Evolutionary conservation across 2,888 invertebrate species (phyloP).

Genomic region (Melitaea athalia): DNA sequence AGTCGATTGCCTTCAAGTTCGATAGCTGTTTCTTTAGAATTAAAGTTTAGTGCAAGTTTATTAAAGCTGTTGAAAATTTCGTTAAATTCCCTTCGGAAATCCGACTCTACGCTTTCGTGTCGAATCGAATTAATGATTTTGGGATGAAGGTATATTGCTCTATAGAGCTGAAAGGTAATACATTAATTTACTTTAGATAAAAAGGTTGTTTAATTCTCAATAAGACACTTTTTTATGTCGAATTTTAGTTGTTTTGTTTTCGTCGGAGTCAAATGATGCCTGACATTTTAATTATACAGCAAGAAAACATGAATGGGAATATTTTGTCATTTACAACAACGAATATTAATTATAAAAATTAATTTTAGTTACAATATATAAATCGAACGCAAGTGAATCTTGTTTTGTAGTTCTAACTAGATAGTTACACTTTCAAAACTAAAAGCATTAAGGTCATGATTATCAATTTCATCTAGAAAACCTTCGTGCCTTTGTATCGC

Average conservation of each 20-base stretch:
- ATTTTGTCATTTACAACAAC: too few species aligned
- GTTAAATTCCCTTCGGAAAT: slow-evolving; percentile 5
- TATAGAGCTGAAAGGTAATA: slow-evolving; percentile 1
- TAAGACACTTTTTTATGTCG: neutral
- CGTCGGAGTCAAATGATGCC: too few species aligned
- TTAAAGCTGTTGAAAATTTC: neutral
- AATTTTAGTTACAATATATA: too few species aligned
- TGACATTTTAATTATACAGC: too few species aligned
- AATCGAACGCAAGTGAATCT: too few species aligned
- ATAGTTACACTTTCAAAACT: slow-evolving; percentile 8
- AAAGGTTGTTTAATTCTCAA: slow-evolving; percentile 2
- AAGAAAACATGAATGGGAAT: too few species aligned
- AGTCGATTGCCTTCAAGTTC: too few species aligned
- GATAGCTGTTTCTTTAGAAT: slow-evolving; percentile 8
- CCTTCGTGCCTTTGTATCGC: slow-evolving; percentile 10
- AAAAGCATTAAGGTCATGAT: slow-evolving; percentile 16
- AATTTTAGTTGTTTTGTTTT: neutral
- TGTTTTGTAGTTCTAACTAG: neutral
- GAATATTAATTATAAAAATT: too few species aligned
- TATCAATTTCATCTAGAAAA: too few species aligned
- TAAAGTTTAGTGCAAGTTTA: neutral
- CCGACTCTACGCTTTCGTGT: neutral
- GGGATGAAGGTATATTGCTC: slow-evolving; percentile 5
- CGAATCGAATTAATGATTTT: slow-evolving; percentile 10
- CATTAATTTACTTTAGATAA: slow-evolving; percentile 6